phyloP scores from a whole-genome alignment of 2,797 vertebrate genomes.

The Pristis pectinata region DNA sequence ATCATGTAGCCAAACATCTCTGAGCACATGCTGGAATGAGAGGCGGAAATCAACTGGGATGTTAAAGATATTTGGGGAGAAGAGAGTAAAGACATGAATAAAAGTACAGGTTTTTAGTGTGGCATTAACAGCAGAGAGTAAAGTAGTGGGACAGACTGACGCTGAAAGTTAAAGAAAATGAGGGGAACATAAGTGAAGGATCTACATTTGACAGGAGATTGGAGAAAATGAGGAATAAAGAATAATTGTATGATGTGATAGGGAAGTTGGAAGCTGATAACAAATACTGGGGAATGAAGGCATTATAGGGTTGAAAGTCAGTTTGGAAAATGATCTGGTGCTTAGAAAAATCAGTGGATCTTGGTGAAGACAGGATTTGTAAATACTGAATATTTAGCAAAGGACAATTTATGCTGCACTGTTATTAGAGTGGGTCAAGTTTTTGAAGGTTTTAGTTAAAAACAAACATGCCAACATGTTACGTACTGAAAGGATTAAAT shows the following conservation, averaged over 20 bases:
- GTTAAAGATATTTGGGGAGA: background rate
- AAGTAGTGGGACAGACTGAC: background rate
- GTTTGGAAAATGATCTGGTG: background rate
- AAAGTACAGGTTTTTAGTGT: background rate
- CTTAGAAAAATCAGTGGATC: too few species aligned
- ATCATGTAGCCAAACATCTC: background rate
- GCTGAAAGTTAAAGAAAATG: background rate
- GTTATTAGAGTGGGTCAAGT: background rate
- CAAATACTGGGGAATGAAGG: background rate
- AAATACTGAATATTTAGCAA: background rate
- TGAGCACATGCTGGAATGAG: background rate
- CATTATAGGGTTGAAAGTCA: background rate
- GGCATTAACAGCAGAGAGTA: background rate
- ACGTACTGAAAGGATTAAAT: background rate
- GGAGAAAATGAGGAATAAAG: background rate
- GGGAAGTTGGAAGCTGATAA: background rate
- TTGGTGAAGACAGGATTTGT: background rate
- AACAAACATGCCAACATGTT: background rate
- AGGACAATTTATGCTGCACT: background rate
- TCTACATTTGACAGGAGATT: background rate
- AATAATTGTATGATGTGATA: background rate
- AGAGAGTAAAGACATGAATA: background rate
- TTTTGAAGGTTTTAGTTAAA: background rate
- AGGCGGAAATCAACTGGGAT: background rate
- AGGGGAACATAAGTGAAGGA: background rate